Evolutionary conservation across 1,140 invertebrate genomes (phyloP).

Genomic region (Euglossa dilemma): DNA sequence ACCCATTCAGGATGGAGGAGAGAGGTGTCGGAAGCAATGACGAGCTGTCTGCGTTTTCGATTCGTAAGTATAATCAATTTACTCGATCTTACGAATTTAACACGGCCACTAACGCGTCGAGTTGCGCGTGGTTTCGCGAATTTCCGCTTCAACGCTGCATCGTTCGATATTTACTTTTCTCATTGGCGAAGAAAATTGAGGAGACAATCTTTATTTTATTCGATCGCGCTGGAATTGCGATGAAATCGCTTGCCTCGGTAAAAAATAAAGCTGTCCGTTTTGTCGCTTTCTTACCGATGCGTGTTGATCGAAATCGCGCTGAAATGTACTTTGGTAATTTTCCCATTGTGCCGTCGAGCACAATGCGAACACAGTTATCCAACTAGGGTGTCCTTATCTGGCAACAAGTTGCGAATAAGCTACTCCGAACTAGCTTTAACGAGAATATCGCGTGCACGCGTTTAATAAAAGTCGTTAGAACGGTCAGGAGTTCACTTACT

Average conservation of each 20-base stretch:
- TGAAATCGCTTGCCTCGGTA: neutral
- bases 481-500: conserved; percentile 6
- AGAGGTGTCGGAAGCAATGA: too few species aligned
- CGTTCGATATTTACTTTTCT: neutral
- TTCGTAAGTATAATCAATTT: neutral
- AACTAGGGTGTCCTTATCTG: conserved; percentile 21
- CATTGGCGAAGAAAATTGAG: neutral
- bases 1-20: too few species aligned
- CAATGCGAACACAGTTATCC: conserved; percentile 35
- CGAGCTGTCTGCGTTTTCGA: neutral
- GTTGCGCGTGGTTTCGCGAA: neutral
- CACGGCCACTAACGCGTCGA: neutral
- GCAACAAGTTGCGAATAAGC: conserved; percentile 37
- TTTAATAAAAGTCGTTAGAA: conserved; percentile 49
- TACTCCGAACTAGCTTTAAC: conserved; percentile 31
- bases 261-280: neutral
- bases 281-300: too few species aligned
- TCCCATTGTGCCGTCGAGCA: neutral
- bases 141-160: neutral
- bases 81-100: neutral
- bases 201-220: too few species aligned
- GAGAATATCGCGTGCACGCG: conserved; percentile 36
- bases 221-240: too few species aligned
- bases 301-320: neutral
- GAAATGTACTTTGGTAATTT: conserved; percentile 28